Base-by-base conservation (phyloP, 1,140 invertebrate genomes). In the Drosophila arizonae region DNA sequence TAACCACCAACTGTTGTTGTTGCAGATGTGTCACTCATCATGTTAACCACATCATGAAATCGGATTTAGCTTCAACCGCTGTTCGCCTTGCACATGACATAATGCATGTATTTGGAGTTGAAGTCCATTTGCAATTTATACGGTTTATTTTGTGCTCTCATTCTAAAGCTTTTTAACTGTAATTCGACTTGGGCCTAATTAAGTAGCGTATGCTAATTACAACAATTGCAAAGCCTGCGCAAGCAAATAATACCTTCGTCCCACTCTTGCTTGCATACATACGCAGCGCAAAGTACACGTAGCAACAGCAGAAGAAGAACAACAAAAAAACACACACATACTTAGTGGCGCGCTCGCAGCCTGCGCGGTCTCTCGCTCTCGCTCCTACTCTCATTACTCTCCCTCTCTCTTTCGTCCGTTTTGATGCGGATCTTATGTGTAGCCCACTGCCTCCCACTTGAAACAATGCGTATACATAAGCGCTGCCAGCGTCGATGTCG, bases 281-380 rank as follows among this genome's bases (percentile, higher is more conserved):
- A 51, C 10, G 4, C 45, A 56, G 8, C 17, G 5, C n/a, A 55
- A 17, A 9, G n/a, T 4, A 33, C 48, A 13, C 21, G 48, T 50
- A 50, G 48, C 48, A 41, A 26, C 30, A 55, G 43, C n/a, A 8
- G 6, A 17, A 30, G 28, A 30, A 30, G 28, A 30, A 30, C 28
- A 66, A 74, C 21, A 56, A 77, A 81, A 56, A 81, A 82, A 52
- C 30, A 10, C 48, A 64, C 79, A 74, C 81, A 73, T 85, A 85
- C 81, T 85, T 84, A 73, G 55, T 66, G 80, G 80, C 80, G 80
- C 80, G 66, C 70, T 84, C 45, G 28, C 77, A 15, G 56, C 51
- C 41, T 17, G 80, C 80, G 65, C 65, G 79, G 45, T 50, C 64
- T 45, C 55, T 41, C n/a, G 4, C 13, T 43, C 41, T 13, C 11